Evolutionary conservation across 2,888 invertebrate genomes (phyloP), one percentile per base, ranked within the genome.

Genomic region (Fragum whitleyi): DNA sequence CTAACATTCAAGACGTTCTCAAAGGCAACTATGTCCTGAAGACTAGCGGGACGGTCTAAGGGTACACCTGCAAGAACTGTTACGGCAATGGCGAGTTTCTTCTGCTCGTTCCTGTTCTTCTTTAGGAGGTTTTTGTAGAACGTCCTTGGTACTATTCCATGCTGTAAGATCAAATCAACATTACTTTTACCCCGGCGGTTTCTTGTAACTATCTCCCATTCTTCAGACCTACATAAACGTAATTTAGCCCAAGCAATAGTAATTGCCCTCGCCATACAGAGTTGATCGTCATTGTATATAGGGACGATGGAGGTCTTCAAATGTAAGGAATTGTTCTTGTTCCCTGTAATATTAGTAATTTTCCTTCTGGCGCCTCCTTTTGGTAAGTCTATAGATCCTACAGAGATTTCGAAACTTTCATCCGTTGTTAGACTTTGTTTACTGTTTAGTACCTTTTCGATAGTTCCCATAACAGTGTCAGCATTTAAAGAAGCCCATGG

Each of bases 401-500:
- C 26, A n/a, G 74, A 65, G 16, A 84, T 75, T 0, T 70, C 62
- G n/a, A 85, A 74, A 69, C 77, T 81, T 0, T 79, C 42, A 26
- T 81, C 61, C n/a, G 81, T 65, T 5, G 65, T 14, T 0, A 86
- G 77, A 14, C 77, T 55, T 69, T 86, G 74, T 36, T 86, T 71
- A 55, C 83, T 83, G 21, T 86, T 80, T 0, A 86, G 67, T 19
- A 86, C 84, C 36, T 81, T 81, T 23, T 78, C 79, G 0, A 83
- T 79, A 9, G 51, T 71, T 3, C 39, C 55, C 62, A 74, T 74
- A 0, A 74, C 65, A 1, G 11, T 67, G 19, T 62, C 42, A 2
- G 74, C 74, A 28, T 79, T 39, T n/a, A 75, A 61, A 26, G 74
- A 32, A 39, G 71, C 77, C 85, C 79, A 72, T 7, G 71, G 42